Evolutionary conservation across 2,888 invertebrate species (phyloP).

Genomic region (Holacanthella duospinosa): DNA sequence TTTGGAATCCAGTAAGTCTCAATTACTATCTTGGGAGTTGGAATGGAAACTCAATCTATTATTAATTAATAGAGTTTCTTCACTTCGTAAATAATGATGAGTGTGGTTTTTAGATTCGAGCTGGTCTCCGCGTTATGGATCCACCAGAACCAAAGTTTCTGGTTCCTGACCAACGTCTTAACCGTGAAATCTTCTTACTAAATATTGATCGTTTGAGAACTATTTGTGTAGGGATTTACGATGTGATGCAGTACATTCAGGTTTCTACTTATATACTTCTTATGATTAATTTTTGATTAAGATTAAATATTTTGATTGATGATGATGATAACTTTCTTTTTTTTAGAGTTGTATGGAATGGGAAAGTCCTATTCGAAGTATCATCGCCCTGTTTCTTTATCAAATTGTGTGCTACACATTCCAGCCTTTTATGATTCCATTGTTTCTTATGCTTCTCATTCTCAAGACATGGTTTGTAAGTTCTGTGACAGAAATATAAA

Average conservation of each 20-base stretch:
- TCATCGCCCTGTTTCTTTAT: slow-evolving; percentile 72
- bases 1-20: slow-evolving; percentile 74
- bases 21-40: not conserved
- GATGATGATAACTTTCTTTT: too few relatives aligned
- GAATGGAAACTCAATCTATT: not conserved
- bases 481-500: slow-evolving; percentile 10
- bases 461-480: slow-evolving; percentile 59
- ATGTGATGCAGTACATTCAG: slow-evolving; percentile 83
- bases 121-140: slow-evolving; percentile 83
- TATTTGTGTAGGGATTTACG: slow-evolving; percentile 77
- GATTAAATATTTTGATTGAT: too few relatives aligned
- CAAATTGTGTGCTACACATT: slow-evolving; percentile 84
- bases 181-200: slow-evolving; percentile 81
- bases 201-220: slow-evolving; percentile 87
- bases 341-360: slow-evolving; percentile 89
- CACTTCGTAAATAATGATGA: too few relatives aligned
- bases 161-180: slow-evolving; percentile 89
- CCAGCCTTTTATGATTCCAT: slow-evolving; percentile 89
- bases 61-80: not conserved
- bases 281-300: too few relatives aligned
- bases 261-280: slow-evolving; percentile 43
- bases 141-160: slow-evolving; percentile 92
- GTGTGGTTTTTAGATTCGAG: slow-evolving; percentile 60
- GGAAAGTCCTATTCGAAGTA: slow-evolving; percentile 79
- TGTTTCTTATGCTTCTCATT: slow-evolving; percentile 68